Base-by-base conservation (phyloP, 1,140 invertebrate species). In the Calliopsis andreniformis region DNA sequence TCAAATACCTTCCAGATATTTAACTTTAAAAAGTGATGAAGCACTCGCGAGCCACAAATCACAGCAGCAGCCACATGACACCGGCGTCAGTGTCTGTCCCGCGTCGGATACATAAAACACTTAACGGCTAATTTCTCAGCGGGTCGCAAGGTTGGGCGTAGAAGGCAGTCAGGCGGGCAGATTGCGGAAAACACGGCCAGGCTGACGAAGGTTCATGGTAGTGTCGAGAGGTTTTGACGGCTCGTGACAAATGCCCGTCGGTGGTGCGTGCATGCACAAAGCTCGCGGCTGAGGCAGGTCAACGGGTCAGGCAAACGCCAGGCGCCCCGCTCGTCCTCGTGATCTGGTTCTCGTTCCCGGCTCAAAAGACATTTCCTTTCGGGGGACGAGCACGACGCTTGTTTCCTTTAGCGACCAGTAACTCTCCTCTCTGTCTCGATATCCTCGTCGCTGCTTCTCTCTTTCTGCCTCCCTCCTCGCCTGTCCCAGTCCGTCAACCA, bases 31-130 rank as follows among this genome's bases (percentile, higher is more conserved):
- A 3, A 20, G 39, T 30, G 8, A 47, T 23, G 35, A n/a, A 49
- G 25, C 28, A 75, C 8, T 55, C 45, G 45, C 43, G 49, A 56
- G 42, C n/a, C 49, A 73, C 39, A 73, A 56, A 66, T 73, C 62
- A 75, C 42, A 7, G 42, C 39, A 45, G 42, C 45, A n/a, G 68
- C 72, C 83, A 84, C 79, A 76, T 79, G 78, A 85, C 58, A 47
- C 49, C 32, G 49, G 20, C 28, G 55, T 73, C 59, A 32, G 66
- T 73, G 76, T 71, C 20, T 84, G 64, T 56, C 16, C 47, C 32
- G 49, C 53, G 73, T 85, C 85, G 88, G 87, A 89, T 87, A 85
- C 87, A 88, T 89, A 89, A 88, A 89, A 86, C 83, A 86, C 81
- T 87, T 82, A 84, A 80, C 85, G 73, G 61, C 82, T 86, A 86